Conservation (phyloP, 2,888 invertebrate species). For the Epistrophe eligans region DNA sequence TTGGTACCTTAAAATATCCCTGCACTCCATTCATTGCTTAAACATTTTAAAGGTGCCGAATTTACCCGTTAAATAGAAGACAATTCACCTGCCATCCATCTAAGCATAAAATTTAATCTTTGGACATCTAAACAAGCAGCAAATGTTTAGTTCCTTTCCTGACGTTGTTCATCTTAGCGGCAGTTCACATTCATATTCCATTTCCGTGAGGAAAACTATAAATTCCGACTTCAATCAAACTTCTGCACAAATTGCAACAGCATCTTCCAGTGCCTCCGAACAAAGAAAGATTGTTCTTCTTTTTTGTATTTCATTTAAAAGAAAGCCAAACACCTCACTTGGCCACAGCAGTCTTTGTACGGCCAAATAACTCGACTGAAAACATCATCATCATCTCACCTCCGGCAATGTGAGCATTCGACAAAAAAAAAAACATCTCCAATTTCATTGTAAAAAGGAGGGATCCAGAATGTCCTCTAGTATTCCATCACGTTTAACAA, state of each 20-base stretch:
- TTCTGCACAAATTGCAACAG: constrained; percentile 3
- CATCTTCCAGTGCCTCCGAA: constrained; percentile 17
- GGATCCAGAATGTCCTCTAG: constrained; percentile 24
- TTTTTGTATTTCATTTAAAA: background rate
- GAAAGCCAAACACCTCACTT: constrained; percentile 27
- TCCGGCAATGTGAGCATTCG: constrained; percentile 7
- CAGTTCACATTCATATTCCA: constrained; percentile 2
- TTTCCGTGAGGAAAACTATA: constrained; percentile 8
- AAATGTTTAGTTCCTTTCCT: background rate
- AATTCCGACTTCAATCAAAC: background rate
- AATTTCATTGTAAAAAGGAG: background rate
- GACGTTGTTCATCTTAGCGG: background rate
- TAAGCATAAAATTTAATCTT: background rate
- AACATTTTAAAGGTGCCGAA: background rate
- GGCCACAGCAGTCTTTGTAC: constrained; percentile 4
- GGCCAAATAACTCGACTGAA: constrained; percentile 44
- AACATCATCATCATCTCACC: constrained; percentile 4
- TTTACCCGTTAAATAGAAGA: background rate
- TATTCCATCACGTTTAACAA: constrained; percentile 15
- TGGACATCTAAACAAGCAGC: background rate
- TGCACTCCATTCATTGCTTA: background rate
- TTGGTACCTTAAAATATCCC: no score
- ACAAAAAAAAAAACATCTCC: background rate
- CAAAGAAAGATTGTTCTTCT: constrained; percentile 7
- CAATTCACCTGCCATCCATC: background rate